Evolutionary conservation across 2,888 invertebrate species (phyloP).

Genomic region (Tetranychus piercei): DNA sequence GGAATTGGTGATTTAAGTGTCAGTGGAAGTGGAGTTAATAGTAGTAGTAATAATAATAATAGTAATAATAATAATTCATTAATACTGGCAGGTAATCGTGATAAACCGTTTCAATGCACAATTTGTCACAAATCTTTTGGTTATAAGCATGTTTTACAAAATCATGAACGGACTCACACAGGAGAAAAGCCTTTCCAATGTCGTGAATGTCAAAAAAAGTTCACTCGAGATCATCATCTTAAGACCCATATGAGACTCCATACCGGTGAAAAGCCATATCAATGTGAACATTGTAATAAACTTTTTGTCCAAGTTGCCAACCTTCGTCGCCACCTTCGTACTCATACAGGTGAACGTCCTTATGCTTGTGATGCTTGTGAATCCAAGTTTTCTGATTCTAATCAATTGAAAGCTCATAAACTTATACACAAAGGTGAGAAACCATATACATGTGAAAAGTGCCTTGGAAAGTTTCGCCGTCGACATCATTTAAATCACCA

Average conservation of each 20-base stretch:
- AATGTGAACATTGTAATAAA: conserved; percentile 72
- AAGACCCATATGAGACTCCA: conserved; percentile 81
- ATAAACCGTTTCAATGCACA: conserved; percentile 71
- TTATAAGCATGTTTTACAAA: conserved; percentile 81
- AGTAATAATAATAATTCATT: background rate
- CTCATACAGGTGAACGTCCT: conserved; percentile 76
- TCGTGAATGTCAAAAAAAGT: conserved; percentile 71
- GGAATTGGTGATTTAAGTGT: background rate
- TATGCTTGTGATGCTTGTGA: conserved; percentile 64
- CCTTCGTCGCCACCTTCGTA: conserved; percentile 63
- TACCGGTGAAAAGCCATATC: conserved; percentile 81
- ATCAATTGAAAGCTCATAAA: conserved; percentile 72
- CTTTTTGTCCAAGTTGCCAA: conserved; percentile 87
- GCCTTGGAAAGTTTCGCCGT: conserved; percentile 58
- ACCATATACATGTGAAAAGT: conserved; percentile 61
- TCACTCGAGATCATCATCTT: conserved; percentile 76
- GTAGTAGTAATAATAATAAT: conserved; percentile 4
- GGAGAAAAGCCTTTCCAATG: conserved; percentile 87
- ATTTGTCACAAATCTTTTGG: conserved; percentile 73
- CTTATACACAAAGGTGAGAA: conserved; percentile 76
- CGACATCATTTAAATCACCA: conserved; percentile 69
- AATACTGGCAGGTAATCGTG: conserved; percentile 30
- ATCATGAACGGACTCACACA: conserved; percentile 81
- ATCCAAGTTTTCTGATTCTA: conserved; percentile 71
- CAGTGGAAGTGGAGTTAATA: background rate